These are phyloP conservation scores for Heliconius charithonia DNA, from an alignment of 2,888 invertebrate genomes.

Conservation along the genomic window DNA sequence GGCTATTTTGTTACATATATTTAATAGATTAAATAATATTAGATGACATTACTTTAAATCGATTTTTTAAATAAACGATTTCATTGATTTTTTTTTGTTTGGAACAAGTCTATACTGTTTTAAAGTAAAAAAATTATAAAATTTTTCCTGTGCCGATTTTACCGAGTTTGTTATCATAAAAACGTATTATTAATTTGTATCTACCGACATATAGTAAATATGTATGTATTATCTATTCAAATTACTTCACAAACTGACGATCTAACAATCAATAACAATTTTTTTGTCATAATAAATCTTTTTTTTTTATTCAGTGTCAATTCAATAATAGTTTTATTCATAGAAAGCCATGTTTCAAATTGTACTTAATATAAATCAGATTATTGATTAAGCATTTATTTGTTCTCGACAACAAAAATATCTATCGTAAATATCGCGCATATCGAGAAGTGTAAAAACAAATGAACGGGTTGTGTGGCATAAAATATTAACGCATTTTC, in stretches of 20 bases:
- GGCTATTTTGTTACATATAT: conserved; percentile 11
- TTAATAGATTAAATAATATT: neutral
- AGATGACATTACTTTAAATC: neutral
- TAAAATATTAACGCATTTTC: neutral
- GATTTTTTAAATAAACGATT: neutral
- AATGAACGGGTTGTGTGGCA: neutral
- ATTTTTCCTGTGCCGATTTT: neutral
- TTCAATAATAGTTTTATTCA: neutral
- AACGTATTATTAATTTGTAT: too few relatives aligned
- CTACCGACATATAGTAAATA: too few relatives aligned
- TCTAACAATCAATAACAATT: neutral
- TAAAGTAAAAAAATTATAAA: neutral
- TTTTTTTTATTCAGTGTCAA: neutral
- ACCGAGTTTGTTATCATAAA: too few relatives aligned
- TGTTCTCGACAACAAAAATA: neutral
- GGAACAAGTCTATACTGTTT: too few relatives aligned
- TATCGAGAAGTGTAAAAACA: neutral
- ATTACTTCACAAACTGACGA: neutral
- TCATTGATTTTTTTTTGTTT: too few relatives aligned
- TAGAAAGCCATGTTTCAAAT: neutral
- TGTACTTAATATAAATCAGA: conserved; percentile 1
- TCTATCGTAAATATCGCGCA: neutral
- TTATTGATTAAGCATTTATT: neutral
- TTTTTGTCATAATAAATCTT: neutral
- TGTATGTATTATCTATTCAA: neutral